Evolutionary conservation across 1,140 invertebrate species (phyloP).

Genomic region (Hycleus phaleratus): DNA sequence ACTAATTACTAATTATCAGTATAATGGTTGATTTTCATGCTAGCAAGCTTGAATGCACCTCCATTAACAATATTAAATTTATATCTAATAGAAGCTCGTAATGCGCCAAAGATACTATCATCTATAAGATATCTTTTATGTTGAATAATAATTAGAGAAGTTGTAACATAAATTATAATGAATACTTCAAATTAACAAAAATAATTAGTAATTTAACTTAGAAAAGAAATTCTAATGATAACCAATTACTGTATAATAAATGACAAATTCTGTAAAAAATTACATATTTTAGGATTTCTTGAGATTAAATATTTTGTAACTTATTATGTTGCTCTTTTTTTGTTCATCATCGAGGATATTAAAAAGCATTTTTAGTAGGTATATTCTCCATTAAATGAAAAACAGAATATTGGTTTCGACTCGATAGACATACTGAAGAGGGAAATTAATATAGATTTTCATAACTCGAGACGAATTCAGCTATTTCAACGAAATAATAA

Average conservation of each 20-base stretch:
- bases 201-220: too few relatives aligned
- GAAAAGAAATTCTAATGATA: too few relatives aligned
- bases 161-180: too few relatives aligned
- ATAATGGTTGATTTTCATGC: slow-evolving; percentile 5
- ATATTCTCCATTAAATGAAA: slow-evolving; percentile 6
- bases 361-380: slow-evolving; percentile 10
- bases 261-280: too few relatives aligned
- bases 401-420: slow-evolving; percentile 14
- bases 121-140: too few relatives aligned
- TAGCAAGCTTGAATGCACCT: not conserved
- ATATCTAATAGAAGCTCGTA: too few relatives aligned
- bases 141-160: too few relatives aligned
- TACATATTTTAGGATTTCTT: too few relatives aligned
- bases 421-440: slow-evolving; percentile 6
- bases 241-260: too few relatives aligned
- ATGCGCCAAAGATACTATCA: too few relatives aligned
- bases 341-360: slow-evolving; percentile 7
- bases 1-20: slow-evolving; percentile 10
- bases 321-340: not conserved
- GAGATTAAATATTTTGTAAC: too few relatives aligned
- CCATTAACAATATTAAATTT: slow-evolving; percentile 1
- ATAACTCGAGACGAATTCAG: slow-evolving; percentile 2
- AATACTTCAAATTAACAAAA: too few relatives aligned
- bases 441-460: slow-evolving; percentile 14
- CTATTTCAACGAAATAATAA: not conserved